Evolutionary conservation across 2,797 vertebrate genomes (phyloP), one percentile per base, ranked within the genome.

Genomic region (Bryconaethiops microstoma): DNA sequence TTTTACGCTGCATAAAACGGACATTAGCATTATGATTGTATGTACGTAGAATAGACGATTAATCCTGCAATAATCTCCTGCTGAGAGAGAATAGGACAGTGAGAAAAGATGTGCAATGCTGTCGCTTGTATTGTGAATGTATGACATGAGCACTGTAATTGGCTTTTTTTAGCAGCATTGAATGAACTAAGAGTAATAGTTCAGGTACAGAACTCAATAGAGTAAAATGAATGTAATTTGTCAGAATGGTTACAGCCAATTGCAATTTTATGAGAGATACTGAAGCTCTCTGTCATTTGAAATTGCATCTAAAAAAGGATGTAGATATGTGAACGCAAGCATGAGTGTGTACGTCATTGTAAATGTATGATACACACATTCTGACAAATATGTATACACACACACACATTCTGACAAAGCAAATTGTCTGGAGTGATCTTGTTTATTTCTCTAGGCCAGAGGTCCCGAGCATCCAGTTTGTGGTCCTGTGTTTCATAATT

Each of bases 181-280:
- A 90, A 86, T 89, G 84, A 87, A 87, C 88, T 88, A 86, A 90
- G 90, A 92, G 87, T 87, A 92, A 92, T 90, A 88, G 86, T 25
- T 71, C 76, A 81, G 29, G 67, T 68, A 55, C 64, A 50, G 50
- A 74, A 79, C 86, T 71, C 73, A 7, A 86, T 85, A 70, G 85
- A 87, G 80, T 91, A 91, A 89, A 92, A 91, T 91, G 84, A 89
- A 85, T 71, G 78, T 85, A 82, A 89, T 90, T 87, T 85, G 84
- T 90, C 88, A 90, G 89, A 82, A 82, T 84, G 57, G 2, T 70
- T 42, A 77, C 74, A 81, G 62, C 86, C 86, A 87, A 86, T 88
- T 86, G 83, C 87, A 88, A 87, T 87, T 90, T 90, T 89, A 88
- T 88, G 88, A 88, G 83, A 87, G 90, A 88, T 88, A 72, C 17